These are phyloP conservation scores for Puffinus mauretanicus DNA, from an alignment of 2,113 vertebrate genomes.

Conservation along the genomic window DNA sequence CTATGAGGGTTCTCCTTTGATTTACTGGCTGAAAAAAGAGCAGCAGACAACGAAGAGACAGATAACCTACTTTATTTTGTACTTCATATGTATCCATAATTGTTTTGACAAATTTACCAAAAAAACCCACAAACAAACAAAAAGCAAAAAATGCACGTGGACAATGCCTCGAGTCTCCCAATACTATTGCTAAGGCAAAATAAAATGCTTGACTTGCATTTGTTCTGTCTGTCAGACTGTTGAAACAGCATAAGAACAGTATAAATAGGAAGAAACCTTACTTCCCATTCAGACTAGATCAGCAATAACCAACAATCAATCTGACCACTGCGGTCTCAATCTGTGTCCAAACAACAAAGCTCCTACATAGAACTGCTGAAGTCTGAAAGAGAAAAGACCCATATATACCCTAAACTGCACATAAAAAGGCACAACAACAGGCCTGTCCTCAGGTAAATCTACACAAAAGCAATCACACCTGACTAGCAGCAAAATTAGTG, in stretches of 20 bases:
- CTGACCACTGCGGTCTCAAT: rapidly evolving
- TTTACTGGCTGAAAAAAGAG: not conserved
- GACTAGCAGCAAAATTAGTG: not conserved
- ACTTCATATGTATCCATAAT: rapidly evolving
- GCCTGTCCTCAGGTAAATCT: not conserved
- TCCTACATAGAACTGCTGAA: not conserved
- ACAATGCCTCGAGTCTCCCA: rapidly evolving
- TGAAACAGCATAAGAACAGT: not conserved
- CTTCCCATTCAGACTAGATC: not conserved
- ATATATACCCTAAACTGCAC: not conserved
- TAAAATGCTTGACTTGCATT: not conserved
- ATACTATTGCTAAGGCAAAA: not conserved
- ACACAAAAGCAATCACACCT: not conserved
- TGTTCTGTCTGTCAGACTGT: not conserved
- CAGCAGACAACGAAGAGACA: not conserved
- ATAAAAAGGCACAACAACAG: not conserved
- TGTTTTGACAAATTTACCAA: not conserved
- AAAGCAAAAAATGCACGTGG: not conserved
- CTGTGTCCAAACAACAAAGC: not conserved
- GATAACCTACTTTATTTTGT: not conserved
- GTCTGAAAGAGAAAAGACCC: not conserved
- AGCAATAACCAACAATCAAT: not conserved
- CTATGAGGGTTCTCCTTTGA: not conserved
- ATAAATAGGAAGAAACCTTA: not conserved
- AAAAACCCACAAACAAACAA: not conserved